phyloP scores from a whole-genome alignment of 2,888 invertebrate species.

The Cryptocephalus moraei region DNA sequence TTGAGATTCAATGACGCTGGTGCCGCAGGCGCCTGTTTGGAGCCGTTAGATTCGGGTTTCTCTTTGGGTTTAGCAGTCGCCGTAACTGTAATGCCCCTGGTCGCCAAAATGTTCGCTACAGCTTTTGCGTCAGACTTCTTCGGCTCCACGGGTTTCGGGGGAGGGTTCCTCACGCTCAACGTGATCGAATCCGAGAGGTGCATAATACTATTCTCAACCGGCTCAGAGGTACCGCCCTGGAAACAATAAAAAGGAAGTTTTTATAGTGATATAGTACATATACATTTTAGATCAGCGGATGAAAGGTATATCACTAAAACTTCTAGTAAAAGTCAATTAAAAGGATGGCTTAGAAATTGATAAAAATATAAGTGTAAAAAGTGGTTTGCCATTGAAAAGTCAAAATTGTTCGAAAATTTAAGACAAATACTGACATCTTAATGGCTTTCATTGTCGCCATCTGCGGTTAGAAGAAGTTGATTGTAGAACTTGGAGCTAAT shows the following conservation, averaged over 20 bases:
- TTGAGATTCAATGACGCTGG: slow-evolving; percentile 47
- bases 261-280: background rate
- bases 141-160: slow-evolving; percentile 29
- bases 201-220: slow-evolving; percentile 44
- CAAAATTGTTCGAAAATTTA: too few species aligned
- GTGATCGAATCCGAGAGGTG: slow-evolving; percentile 66
- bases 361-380: too few species aligned
- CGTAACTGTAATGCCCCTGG: slow-evolving; percentile 68
- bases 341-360: too few species aligned
- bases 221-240: slow-evolving; percentile 30
- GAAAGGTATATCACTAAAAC: too few species aligned
- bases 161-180: slow-evolving; percentile 48
- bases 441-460: too few species aligned
- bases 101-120: slow-evolving; percentile 67
- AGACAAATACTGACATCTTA: too few species aligned
- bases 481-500: too few species aligned
- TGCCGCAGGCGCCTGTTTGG: slow-evolving; percentile 39
- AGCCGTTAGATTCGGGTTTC: slow-evolving; percentile 15
- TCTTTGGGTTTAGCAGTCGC: slow-evolving; percentile 45
- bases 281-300: too few species aligned
- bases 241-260: slow-evolving; percentile 6
- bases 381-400: too few species aligned
- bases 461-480: too few species aligned
- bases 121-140: slow-evolving; percentile 63
- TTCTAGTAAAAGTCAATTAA: too few species aligned